Evolutionary conservation across 2,797 vertebrate genomes (phyloP).

Genomic region (Acropternis orthonyx): DNA sequence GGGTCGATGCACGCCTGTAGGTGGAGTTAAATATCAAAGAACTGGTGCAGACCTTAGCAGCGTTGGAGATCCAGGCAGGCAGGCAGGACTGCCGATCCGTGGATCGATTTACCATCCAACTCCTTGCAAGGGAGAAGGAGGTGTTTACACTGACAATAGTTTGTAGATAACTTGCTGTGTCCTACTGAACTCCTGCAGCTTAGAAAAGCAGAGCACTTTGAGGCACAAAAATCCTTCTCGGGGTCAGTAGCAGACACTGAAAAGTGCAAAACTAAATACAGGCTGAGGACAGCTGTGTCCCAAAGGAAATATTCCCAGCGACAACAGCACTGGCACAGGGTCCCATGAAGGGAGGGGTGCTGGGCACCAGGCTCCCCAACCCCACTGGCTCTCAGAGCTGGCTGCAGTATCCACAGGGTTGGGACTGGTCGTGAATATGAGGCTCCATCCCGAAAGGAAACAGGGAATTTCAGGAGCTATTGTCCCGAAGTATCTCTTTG

Average conservation of each 20-base stretch:
- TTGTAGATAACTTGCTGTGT: background rate
- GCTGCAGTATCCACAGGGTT: accelerated
- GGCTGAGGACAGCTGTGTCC: background rate
- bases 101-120: accelerated
- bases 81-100: accelerated
- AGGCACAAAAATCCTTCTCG: background rate
- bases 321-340: accelerated
- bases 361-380: background rate
- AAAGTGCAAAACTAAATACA: background rate
- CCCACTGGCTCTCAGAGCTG: accelerated
- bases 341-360: accelerated
- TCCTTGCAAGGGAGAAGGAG: background rate
- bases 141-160: background rate
- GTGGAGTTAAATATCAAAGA: constrained; percentile 48
- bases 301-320: accelerated
- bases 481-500: background rate
- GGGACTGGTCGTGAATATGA: accelerated
- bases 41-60: background rate
- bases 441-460: background rate
- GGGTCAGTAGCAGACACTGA: accelerated
- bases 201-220: background rate
- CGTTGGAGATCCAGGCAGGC: accelerated
- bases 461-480: background rate
- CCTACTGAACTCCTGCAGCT: accelerated
- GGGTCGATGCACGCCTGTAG: constrained; percentile 9